phyloP scores from a whole-genome alignment of 2,113 vertebrate genomes.

The Mohoua ochrocephala region DNA sequence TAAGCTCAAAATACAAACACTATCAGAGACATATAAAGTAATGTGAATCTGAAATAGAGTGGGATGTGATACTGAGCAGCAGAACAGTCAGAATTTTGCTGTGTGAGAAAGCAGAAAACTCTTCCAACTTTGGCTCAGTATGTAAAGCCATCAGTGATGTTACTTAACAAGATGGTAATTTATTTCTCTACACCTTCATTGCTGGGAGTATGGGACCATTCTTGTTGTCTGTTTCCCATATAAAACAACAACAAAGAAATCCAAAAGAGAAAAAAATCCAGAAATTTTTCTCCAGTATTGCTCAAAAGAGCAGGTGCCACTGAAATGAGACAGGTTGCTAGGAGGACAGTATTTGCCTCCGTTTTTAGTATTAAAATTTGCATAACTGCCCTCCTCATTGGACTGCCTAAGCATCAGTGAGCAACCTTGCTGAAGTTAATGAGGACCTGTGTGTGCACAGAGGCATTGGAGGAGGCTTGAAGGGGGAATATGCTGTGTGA shows the following conservation, averaged over 20 bases:
- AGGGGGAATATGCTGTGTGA: background rate
- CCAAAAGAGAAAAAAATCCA: background rate
- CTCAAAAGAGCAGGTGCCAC: background rate
- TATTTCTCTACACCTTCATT: background rate
- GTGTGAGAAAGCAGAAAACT: background rate
- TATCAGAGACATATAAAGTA: background rate
- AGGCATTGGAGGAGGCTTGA: background rate
- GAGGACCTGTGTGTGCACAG: background rate
- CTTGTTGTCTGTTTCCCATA: background rate
- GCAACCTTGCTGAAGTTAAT: background rate
- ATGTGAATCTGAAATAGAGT: constrained; percentile 6
- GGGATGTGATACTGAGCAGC: background rate
- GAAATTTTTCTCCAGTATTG: background rate
- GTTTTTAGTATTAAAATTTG: background rate
- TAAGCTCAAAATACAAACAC: constrained; percentile 12
- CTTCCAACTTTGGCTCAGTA: background rate
- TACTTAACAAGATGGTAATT: background rate
- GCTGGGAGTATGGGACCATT: background rate
- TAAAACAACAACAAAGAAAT: background rate
- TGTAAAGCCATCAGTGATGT: background rate
- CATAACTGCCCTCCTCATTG: background rate
- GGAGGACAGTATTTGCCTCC: background rate
- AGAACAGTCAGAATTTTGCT: background rate
- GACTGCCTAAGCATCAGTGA: background rate
- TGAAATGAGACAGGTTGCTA: background rate